These are phyloP conservation scores for Lagodon rhomboides DNA, from an alignment of 2,797 vertebrate genomes.

Conservation along the genomic window DNA sequence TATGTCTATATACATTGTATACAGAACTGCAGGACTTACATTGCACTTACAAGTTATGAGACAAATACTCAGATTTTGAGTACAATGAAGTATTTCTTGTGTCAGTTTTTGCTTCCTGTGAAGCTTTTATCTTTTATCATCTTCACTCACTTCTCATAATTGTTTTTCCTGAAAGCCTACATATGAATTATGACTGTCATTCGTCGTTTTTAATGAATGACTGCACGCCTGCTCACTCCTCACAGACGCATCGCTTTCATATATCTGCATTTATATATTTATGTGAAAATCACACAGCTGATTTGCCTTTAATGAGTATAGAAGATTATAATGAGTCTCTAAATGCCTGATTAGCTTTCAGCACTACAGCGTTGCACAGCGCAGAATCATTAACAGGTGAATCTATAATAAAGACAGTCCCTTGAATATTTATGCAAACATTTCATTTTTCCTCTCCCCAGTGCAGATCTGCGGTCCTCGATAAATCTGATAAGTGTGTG, in stretches of 20 bases:
- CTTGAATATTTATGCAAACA: slow-evolving; percentile 27
- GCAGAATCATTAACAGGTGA: slow-evolving; percentile 48
- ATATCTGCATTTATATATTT: slow-evolving; percentile 10
- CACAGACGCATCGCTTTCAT: slow-evolving; percentile 2
- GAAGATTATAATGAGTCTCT: slow-evolving; percentile 41
- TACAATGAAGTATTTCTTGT: neutral
- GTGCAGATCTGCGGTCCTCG: neutral
- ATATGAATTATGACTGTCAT: neutral
- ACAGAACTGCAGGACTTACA: too few relatives aligned
- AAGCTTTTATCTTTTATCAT: slow-evolving; percentile 12
- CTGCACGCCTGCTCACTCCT: slow-evolving; percentile 16
- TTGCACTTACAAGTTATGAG: neutral
- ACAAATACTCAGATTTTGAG: neutral
- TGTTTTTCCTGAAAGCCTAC: neutral
- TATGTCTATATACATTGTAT: too few relatives aligned
- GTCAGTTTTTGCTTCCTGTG: neutral
- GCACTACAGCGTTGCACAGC: slow-evolving; percentile 42
- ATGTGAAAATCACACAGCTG: slow-evolving; percentile 35
- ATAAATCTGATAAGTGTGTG: neutral
- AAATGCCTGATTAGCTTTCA: slow-evolving; percentile 55
- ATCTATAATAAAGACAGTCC: slow-evolving; percentile 29
- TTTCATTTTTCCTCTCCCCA: neutral
- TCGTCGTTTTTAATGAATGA: neutral
- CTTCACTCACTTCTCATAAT: neutral
- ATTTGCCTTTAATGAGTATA: slow-evolving; percentile 48